Base-by-base conservation (phyloP, 2,797 vertebrate genomes). In the Pangasius djambal region DNA sequence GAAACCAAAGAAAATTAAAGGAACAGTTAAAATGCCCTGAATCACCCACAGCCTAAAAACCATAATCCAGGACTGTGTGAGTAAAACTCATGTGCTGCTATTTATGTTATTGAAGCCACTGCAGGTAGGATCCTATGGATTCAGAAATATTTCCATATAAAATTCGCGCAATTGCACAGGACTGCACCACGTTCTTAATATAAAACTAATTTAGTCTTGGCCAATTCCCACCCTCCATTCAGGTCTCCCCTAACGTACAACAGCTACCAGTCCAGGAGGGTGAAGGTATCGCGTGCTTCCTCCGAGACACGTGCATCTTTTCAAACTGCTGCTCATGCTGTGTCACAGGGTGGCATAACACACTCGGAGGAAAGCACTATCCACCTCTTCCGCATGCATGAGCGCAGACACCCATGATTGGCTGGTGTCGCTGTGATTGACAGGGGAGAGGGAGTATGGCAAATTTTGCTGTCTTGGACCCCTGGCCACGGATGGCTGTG, bases 1-100 rank as follows among this genome's bases (percentile, higher is more conserved):
- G 87, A 83, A 93, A 91, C 50, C 55, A 92, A 82, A 78, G 75
- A 86, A 94, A 92, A 91, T 63, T 88, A 59, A 90, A 92, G 74
- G 79, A 88, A 87, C 83, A 89, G 86, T 67, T 61, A 89, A 79
- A 91, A 79, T 87, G 88, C 61, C 67, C 50, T n/a, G 13, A 79
- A 88, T 92, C 79, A 88, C 81, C 67, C 91, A 91, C 25, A 90
- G n/a, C 63, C 89, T 78, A 89, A 88, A 88, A 88, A 89, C 91
- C 91, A 91, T 77, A 31, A 90, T 89, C 89, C 89, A 87, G 9
- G n/a, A 40, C 25, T 10, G 74, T 52, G 44, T 25, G 40, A 31
- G 78, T 81, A 86, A 28, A 87, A 40, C 31, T 65, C 8, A 84
- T 16, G 16, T 15, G 78, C 4, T 55, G 37, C 9, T 70, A 40